Base-by-base conservation (phyloP, 2,888 invertebrate genomes). In the Agelastica alni region DNA sequence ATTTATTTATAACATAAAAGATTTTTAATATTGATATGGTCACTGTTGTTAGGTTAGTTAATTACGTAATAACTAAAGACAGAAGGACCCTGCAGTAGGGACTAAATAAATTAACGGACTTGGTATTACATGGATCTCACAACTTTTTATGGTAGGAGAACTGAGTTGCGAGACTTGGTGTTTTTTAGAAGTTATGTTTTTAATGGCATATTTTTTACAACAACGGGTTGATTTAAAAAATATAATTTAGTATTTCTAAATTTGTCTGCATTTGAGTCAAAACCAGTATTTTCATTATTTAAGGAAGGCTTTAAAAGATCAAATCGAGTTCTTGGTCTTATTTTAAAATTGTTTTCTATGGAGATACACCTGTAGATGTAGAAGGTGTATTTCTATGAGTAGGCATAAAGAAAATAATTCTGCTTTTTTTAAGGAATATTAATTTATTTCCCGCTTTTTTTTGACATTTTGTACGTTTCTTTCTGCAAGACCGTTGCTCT, bases 401-500 rank as follows among this genome's bases (percentile, higher is more conserved):
- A 44, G 32, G 32, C 18, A 44, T 12, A 30, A 31, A 30, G 10
- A 32, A 16, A 7, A 12, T 4, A 6, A 31, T 10, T 31, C 10
- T 31, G 12, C 31, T 3, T 10, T 10, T n/a, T 31, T 31, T 12
- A 13, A 12, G 4, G 22, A 22, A 7, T 22, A 22, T 22, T 5
- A 22, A 22, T 4, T 6, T 22, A 5, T 22, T 22, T 22, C 22
- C 4, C 4, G 20, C 28, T 37, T 46, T 39, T 48, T 59, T 56
- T 66, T 62, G 10, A 65, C 41, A 4, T 58, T 66, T 57, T 59
- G 58, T 18, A 63, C 59, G 7, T 39, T 42, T 31, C 54, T 42
- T 28, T 65, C 59, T 14, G 60, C 63, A 14, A 30, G 10, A 2
- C 64, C 64, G 55, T 65, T 63, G 22, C 52, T 48, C 46, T 59